These are phyloP conservation scores for Herminia tarsipennalis DNA, from an alignment of 2,888 invertebrate genomes.

Conservation along the genomic window DNA sequence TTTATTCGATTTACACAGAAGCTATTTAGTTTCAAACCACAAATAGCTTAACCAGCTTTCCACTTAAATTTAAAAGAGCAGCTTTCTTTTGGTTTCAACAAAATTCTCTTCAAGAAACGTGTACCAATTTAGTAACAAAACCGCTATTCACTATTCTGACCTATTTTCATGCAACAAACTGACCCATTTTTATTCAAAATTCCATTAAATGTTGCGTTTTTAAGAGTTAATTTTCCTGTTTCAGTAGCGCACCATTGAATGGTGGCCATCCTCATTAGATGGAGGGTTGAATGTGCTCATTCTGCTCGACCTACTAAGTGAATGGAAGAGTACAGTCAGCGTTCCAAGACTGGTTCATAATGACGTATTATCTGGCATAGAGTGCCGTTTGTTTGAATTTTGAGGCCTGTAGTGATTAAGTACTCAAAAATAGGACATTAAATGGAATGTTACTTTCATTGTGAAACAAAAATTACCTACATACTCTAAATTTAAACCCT, in stretches of 20 bases:
- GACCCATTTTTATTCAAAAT: slow-evolving; percentile 41
- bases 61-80: no score
- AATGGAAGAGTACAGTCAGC: slow-evolving; percentile 45
- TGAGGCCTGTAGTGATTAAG: neutral
- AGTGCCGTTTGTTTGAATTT: slow-evolving; percentile 18
- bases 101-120: neutral
- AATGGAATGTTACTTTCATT: no score
- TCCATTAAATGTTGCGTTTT: slow-evolving; percentile 43
- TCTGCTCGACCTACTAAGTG: slow-evolving; percentile 58
- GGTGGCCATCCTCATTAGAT: slow-evolving; percentile 60
- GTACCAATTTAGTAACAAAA: neutral
- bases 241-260: slow-evolving; percentile 43
- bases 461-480: no score
- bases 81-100: neutral
- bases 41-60: no score
- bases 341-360: slow-evolving; percentile 45
- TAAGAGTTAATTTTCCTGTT: slow-evolving; percentile 70
- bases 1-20: no score
- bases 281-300: slow-evolving; percentile 53
- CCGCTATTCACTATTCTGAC: slow-evolving; percentile 9
- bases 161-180: slow-evolving; percentile 17
- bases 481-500: no score
- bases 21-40: no score
- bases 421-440: no score
- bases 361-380: slow-evolving; percentile 43